phyloP scores from a whole-genome alignment of 92 coral and sea anemone species.

The Paragorgia papillata region DNA sequence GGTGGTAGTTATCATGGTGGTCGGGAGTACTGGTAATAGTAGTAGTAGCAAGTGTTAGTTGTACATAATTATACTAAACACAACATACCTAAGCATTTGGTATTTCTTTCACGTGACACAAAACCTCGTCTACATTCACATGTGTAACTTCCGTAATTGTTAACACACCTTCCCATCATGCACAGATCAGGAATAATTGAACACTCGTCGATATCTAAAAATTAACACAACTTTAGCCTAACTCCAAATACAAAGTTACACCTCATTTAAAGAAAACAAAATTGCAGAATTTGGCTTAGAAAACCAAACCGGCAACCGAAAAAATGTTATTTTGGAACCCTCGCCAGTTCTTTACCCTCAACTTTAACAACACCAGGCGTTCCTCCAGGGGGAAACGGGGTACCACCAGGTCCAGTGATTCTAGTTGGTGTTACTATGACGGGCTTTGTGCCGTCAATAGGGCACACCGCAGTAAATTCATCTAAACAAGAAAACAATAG shows the following conservation, averaged over 20 bases:
- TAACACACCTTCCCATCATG: slow-evolving; percentile 78
- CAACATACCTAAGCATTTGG: slow-evolving; percentile 73
- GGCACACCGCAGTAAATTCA: slow-evolving; percentile 9
- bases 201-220: slow-evolving; percentile 77
- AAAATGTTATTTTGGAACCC: too few species aligned
- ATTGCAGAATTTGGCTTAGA: too few species aligned
- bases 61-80: too few species aligned
- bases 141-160: slow-evolving; percentile 64
- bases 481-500: not conserved
- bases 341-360: too few species aligned
- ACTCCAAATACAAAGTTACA: too few species aligned
- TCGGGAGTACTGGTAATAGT: too few species aligned
- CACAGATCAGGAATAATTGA: slow-evolving; percentile 77
- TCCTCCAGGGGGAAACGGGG: slow-evolving; percentile 31
- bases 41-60: too few species aligned
- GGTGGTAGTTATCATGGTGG: too few species aligned
- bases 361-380: not conserved
- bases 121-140: slow-evolving; percentile 83
- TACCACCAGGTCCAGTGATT: too few species aligned
- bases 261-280: too few species aligned
- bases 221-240: not conserved
- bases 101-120: slow-evolving; percentile 54
- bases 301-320: too few species aligned
- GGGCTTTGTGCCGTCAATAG: not conserved
- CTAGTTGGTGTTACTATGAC: too few species aligned